Evolutionary conservation across 2,888 invertebrate species (phyloP).

Genomic region (Liodrosophila aerea): DNA sequence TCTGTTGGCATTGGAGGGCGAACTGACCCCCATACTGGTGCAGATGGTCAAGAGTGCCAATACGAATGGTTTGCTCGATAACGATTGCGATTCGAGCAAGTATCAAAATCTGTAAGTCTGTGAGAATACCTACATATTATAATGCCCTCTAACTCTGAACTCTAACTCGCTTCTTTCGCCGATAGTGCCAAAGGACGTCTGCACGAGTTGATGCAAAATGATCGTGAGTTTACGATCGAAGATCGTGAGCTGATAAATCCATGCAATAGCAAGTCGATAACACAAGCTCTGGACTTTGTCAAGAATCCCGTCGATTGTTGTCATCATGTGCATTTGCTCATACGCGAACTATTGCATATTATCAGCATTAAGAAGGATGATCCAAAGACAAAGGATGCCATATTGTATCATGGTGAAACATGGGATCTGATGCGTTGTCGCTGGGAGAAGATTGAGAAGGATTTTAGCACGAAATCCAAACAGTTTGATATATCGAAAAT

Average conservation of each 20-base stretch:
- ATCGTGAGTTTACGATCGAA: conserved; percentile 92
- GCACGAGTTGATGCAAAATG: conserved; percentile 95
- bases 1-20: conserved; percentile 97
- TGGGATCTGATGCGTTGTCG: conserved; percentile 99
- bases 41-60: conserved; percentile 99
- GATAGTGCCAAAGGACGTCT: conserved; percentile 96
- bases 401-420: conserved; percentile 98
- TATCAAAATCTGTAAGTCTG: conserved; percentile 94
- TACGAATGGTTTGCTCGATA: conserved; percentile 98
- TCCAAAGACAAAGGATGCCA: conserved; percentile 94
- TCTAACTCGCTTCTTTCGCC: too few species aligned
- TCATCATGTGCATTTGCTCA: conserved; percentile 92
- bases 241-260: conserved; percentile 96
- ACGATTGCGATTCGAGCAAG: conserved; percentile 98
- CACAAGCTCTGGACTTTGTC: conserved; percentile 95
- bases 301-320: conserved; percentile 98
- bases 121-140: too few species aligned
- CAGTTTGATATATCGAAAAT: conserved; percentile 99
- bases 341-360: conserved; percentile 92
- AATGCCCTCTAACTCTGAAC: too few species aligned
- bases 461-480: conserved; percentile 96
- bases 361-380: conserved; percentile 94
- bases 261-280: conserved; percentile 94
- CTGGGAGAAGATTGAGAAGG: conserved; percentile 99
- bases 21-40: conserved; percentile 98